Base-by-base conservation (phyloP, 2,888 invertebrate species). In the Falcaria lacertinaria region DNA sequence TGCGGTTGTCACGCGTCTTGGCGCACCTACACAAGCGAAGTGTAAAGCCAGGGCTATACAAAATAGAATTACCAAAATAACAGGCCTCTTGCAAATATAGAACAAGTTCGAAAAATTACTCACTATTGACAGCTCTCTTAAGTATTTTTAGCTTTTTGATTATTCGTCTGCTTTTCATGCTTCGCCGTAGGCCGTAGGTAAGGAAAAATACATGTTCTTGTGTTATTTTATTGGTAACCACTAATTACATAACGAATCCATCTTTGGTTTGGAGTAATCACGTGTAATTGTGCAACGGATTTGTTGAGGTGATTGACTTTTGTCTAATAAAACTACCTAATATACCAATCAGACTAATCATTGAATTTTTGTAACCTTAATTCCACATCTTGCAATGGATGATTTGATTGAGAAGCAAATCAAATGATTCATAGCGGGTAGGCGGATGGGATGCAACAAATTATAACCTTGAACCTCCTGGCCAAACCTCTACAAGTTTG, bases 1-100 rank as follows among this genome's bases (percentile, higher is more conserved):
- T 66, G 65, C 70, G 66, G 67, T 79, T 83, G 87, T 86, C 83
- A 83, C 73, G 74, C 81, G 77, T 81, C 74, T 88, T 89, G 88
- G 87, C 88, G 83, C 84, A 80, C 73, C 76, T 72, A 71, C 72
- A 58, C 79, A 65, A 62, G 57, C 64, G 71, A 74, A 74, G 80
- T 80, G 80, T 80, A 79, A 72, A 80, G 73, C 74, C 77, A 79
- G 80, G 76, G 80, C 71, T 80, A 74, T 62, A 75, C 74, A 75
- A 78, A 80, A 81, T 80, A 78, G 77, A 76, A 75, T 69, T 69
- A 74, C 73, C 60, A 65, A 82, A 80, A 81, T 80, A 82, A 70
- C 74, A 62, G 57, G 54, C 56, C 62, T 61, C 62, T 64, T 54
- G 61, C 73, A 72, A 70, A 73, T 67, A 60, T 72, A 72, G 70